Percentiles rank a stretch among this genome's conserved stretches.
These are phyloP conservation scores for Urocyon cinereoargenteus DNA, from an alignment of 2,797 vertebrate genomes.

Conservation along the genomic window DNA sequence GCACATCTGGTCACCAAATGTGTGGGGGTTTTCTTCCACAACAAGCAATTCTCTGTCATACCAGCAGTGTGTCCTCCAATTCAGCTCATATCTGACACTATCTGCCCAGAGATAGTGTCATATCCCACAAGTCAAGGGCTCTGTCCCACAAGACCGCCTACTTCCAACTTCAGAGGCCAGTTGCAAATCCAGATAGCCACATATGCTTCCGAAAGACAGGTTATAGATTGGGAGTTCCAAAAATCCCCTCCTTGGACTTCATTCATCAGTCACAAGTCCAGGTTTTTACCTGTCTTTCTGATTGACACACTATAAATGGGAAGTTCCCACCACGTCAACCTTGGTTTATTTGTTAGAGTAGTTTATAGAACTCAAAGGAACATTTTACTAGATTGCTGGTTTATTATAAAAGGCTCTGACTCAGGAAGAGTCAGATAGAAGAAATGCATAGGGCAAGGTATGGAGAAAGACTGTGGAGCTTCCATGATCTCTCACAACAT, in stretches of 20 bases:
- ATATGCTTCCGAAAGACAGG: background rate
- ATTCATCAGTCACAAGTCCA: background rate
- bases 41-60: background rate
- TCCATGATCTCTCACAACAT: background rate
- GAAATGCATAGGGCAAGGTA: background rate
- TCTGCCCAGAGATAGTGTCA: background rate
- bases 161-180: background rate
- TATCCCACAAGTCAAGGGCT: background rate
- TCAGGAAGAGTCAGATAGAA: background rate
- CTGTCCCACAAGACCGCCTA: background rate
- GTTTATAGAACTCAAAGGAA: background rate
- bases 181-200: background rate
- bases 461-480: background rate
- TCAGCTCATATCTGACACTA: background rate
- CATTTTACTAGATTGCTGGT: background rate
- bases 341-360: background rate
- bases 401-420: background rate
- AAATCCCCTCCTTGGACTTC: background rate
- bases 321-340: background rate
- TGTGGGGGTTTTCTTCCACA: background rate
- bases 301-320: background rate
- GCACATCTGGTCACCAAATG: background rate
- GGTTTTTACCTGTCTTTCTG: background rate
- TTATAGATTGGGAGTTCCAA: background rate
- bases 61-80: background rate